Evolutionary conservation across 2,113 vertebrate genomes (phyloP), one percentile per base, ranked within the genome.

Genomic region (Passer domesticus): DNA sequence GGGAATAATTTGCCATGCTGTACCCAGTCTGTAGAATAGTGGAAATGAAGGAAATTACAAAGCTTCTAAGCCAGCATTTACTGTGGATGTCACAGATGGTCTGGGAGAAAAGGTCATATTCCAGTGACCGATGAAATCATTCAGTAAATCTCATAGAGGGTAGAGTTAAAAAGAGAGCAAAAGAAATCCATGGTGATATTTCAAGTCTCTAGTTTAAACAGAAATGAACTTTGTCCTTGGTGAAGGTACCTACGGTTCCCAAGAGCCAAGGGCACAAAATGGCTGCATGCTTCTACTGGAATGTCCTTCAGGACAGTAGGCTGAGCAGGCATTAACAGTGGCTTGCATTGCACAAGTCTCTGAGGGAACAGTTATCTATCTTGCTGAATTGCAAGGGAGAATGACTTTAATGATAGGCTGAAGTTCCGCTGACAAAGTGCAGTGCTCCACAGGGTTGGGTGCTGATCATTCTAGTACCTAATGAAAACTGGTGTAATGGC

Each of bases 91-190:
- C 47, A 67, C 13, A 63, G 22, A 41, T 37, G 13, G 6, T n/a
- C 35, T 55, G 19, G 15, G 13, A 89, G 49, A 55, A 68, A 55
- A 83, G 15, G 23, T 7, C 18, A 39, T 16, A 72, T 53, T 75
- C 27, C 13, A 39, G 5, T 15, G 24, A 59, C 44, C 0, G 0
- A 23, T 15, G 17, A 30, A 53, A 55, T 58, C 11, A 46, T 46
- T 59, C 2, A 1, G 33, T 43, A 82, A 60, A 88, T 52, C 43
- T 30, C 23, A 23, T 1, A 17, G 9, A 68, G 2, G 6, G 6
- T 15, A 43, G 25, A 60, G 13, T 22, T 12, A 55, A 76, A 83
- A 59, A 68, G n/a, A 56, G 11, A 67, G 17, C 19, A 50, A 75
- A 79, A 74, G 6, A 68, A 79, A 89, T 22, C 33, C 6, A 10